Percentiles rank a stretch among this genome's conserved stretches.
Evolutionary conservation across 1,140 invertebrate species (phyloP).

Genomic region (Lepidurus apus): DNA sequence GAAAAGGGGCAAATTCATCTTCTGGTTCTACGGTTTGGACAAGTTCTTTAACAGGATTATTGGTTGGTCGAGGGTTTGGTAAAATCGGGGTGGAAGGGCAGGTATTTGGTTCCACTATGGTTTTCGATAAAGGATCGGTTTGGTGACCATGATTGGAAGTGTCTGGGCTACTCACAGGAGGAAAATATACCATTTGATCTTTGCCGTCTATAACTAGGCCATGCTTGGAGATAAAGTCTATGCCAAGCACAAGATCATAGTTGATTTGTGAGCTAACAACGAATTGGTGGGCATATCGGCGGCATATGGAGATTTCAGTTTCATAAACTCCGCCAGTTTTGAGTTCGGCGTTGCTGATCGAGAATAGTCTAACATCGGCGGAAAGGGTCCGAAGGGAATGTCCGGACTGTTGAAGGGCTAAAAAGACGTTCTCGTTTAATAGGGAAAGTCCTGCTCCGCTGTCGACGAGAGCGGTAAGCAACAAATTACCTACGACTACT

Average conservation of each 20-base stretch:
- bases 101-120: neutral
- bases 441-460: neutral
- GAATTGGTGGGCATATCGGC: neutral
- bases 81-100: neutral
- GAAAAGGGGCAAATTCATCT: too few species aligned
- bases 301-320: neutral
- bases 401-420: neutral
- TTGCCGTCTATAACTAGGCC: neutral
- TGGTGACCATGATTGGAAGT: neutral
- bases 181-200: too few species aligned
- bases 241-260: neutral
- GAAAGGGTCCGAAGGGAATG: neutral
- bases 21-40: too few species aligned
- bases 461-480: too few species aligned
- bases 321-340: neutral
- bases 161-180: neutral
- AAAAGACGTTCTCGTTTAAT: neutral
- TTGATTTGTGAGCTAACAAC: neutral
- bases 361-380: neutral
- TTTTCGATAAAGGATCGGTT: neutral
- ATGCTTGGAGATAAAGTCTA: neutral
- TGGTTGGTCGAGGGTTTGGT: too few species aligned
- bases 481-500: too few species aligned
- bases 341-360: neutral
- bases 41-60: too few species aligned